Conservation (phyloP, 1,140 invertebrate species). For the Sipha flava region DNA sequence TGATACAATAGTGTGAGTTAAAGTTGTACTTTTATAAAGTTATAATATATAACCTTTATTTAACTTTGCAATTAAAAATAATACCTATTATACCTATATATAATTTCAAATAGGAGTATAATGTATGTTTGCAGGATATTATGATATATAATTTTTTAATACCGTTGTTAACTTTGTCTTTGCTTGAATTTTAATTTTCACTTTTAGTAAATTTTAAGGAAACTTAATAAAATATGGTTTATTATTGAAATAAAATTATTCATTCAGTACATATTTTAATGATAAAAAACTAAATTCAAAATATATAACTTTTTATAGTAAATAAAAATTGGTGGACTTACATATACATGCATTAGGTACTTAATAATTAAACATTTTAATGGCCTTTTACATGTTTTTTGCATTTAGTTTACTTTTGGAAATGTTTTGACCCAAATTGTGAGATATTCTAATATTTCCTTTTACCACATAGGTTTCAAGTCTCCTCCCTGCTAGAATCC, state of each 20-base stretch:
- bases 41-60: too few relatives aligned
- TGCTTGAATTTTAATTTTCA: too few relatives aligned
- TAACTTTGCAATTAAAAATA: too few relatives aligned
- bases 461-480: not conserved
- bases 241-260: not conserved
- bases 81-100: too few relatives aligned
- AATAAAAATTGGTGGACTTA: not conserved
- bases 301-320: not conserved
- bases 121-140: not conserved
- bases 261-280: not conserved
- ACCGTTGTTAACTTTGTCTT: not conserved
- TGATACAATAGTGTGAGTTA: too few relatives aligned
- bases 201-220: not conserved
- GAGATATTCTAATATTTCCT: not conserved
- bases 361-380: not conserved
- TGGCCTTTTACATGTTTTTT: not conserved
- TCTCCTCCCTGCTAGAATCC: slow-evolving; percentile 4
- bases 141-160: not conserved
- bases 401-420: not conserved
- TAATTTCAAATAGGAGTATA: not conserved
- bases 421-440: slow-evolving; percentile 1
- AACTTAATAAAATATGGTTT: not conserved
- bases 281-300: not conserved
- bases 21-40: too few relatives aligned
- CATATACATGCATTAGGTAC: too few relatives aligned